Evolutionary conservation across 2,797 vertebrate species (phyloP).

Genomic region (Apodemus agrarius): DNA sequence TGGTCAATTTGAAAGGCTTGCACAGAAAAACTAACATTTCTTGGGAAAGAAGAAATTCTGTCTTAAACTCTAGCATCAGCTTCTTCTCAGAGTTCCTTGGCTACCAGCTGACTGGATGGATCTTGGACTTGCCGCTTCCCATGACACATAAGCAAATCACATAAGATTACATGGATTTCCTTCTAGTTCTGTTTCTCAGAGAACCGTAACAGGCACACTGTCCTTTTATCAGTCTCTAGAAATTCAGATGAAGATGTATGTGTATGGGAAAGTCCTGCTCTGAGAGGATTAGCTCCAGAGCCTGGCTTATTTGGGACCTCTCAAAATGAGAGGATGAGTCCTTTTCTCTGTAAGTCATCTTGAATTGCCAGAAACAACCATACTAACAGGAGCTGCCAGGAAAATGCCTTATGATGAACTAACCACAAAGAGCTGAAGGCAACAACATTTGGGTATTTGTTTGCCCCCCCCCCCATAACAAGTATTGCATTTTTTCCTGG

Average conservation of each 20-base stretch:
- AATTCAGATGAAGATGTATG: slow-evolving; percentile 40
- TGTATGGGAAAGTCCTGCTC: slow-evolving; percentile 15
- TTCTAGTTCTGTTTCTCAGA: slow-evolving; percentile 59
- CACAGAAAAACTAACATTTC: neutral
- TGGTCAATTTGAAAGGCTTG: neutral
- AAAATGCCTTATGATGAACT: slow-evolving; percentile 41
- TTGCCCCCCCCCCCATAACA: neutral
- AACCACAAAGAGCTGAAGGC: slow-evolving; percentile 33
- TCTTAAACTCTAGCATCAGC: neutral
- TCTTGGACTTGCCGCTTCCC: slow-evolving; percentile 7
- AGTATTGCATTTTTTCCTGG: neutral
- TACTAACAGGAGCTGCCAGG: neutral
- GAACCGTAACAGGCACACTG: neutral
- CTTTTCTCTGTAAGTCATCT: slow-evolving; percentile 28
- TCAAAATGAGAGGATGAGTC: neutral
- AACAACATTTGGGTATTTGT: slow-evolving; percentile 44
- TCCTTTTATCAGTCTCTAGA: slow-evolving; percentile 31
- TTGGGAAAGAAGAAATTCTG: slow-evolving; percentile 22
- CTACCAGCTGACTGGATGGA: neutral
- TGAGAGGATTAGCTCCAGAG: neutral
- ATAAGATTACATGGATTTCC: neutral
- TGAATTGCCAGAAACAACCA: neutral
- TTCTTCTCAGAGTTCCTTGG: slow-evolving; percentile 3
- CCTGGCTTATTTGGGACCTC: neutral
- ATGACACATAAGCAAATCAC: neutral